phyloP scores from a whole-genome alignment of 2,113 vertebrate species.

The Tiliqua scincoides region DNA sequence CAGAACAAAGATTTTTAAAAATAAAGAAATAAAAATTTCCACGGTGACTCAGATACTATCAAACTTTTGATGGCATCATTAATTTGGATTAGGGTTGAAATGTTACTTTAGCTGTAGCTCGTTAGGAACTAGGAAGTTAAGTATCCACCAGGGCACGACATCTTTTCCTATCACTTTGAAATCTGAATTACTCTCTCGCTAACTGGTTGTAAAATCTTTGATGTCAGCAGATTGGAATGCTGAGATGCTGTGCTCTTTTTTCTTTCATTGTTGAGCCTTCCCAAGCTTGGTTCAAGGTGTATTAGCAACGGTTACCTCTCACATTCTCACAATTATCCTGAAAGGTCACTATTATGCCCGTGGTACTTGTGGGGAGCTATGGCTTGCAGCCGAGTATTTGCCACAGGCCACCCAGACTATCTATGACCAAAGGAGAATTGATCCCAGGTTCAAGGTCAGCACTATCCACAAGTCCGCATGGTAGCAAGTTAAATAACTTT shows the following conservation, averaged over 20 bases:
- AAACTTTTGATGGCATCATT: not conserved
- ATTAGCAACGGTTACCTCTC: not conserved
- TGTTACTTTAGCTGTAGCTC: not conserved
- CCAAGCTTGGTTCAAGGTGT: not conserved
- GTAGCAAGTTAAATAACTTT: too few relatives aligned
- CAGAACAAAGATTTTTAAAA: too few relatives aligned
- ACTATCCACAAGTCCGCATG: not conserved
- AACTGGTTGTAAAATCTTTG: not conserved
- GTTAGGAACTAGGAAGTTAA: not conserved
- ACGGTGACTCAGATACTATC: not conserved
- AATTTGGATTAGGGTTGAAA: not conserved
- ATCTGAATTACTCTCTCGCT: not conserved
- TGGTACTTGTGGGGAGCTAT: not conserved
- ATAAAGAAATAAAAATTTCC: too few relatives aligned
- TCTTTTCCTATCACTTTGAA: not conserved
- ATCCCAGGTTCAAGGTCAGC: not conserved
- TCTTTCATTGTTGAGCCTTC: not conserved
- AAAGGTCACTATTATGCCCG: not conserved
- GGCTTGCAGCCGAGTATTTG: not conserved
- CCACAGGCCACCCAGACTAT: not conserved
- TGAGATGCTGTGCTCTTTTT: not conserved
- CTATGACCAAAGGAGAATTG: not conserved
- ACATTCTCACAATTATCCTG: not conserved
- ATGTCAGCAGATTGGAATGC: not conserved
- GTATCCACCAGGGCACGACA: not conserved